Percentiles rank a stretch among this genome's conserved stretches.
Conservation (phyloP, 2,797 vertebrate species). For the Pterois miles region DNA sequence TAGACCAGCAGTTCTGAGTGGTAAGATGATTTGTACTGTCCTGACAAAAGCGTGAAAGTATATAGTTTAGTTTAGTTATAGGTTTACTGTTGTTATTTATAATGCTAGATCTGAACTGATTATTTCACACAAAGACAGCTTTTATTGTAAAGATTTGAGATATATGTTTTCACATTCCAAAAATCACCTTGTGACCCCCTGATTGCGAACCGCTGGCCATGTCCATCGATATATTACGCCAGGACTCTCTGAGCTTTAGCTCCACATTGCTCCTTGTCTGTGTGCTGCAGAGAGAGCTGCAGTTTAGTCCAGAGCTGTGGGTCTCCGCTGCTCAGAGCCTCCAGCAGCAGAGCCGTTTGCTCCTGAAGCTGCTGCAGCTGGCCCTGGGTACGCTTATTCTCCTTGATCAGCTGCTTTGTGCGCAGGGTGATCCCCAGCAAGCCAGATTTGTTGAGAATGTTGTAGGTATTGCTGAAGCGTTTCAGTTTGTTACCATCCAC, state of each 20-base stretch:
- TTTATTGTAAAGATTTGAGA: neutral
- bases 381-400: constrained; percentile 90
- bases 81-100: neutral
- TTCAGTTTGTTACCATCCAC: constrained; percentile 81
- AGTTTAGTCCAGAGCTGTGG: constrained; percentile 90
- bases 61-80: neutral
- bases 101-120: neutral
- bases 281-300: constrained; percentile 84
- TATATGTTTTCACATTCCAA: constrained; percentile 14
- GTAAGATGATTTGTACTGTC: neutral
- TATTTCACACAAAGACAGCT: constrained; percentile 2
- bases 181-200: constrained; percentile 4
- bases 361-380: constrained; percentile 90
- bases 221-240: constrained; percentile 16
- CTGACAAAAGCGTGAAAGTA: neutral
- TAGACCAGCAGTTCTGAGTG: constrained; percentile 37
- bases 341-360: constrained; percentile 89
- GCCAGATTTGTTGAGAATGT: constrained; percentile 89
- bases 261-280: constrained; percentile 47
- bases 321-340: constrained; percentile 88
- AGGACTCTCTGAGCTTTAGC: constrained; percentile 41
- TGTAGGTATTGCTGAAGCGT: constrained; percentile 94
- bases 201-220: constrained; percentile 29
- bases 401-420: constrained; percentile 92
- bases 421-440: constrained; percentile 93